phyloP scores from a whole-genome alignment of 2,797 vertebrate genomes.

The Pyrocephalus nanus region DNA sequence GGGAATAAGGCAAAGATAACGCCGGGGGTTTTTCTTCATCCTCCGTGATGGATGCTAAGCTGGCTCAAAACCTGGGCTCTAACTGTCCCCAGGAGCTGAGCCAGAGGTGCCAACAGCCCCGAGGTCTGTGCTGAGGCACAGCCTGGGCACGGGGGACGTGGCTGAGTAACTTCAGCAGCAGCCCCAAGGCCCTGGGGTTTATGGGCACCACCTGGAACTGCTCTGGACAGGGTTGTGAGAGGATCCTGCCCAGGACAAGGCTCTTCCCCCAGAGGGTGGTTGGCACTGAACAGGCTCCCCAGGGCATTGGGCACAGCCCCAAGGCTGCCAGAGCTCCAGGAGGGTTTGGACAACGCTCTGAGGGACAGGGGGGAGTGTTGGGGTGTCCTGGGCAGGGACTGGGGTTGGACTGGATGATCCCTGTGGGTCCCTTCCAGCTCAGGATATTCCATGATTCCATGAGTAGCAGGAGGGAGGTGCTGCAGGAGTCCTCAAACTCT shows the following conservation, averaged over 20 bases:
- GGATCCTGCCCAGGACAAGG: background rate
- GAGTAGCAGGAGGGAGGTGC: background rate
- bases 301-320: background rate
- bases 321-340: background rate
- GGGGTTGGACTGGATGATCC: background rate
- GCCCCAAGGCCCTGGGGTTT: background rate
- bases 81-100: background rate
- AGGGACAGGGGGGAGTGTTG: background rate
- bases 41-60: background rate
- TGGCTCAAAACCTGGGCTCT: background rate
- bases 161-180: accelerated
- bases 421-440: background rate
- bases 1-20: background rate
- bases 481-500: accelerated
- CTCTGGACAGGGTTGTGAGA: accelerated
- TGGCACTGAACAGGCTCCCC: background rate
- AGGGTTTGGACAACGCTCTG: background rate
- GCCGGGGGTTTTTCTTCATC: background rate
- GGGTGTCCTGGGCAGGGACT: background rate
- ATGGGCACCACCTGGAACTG: accelerated
- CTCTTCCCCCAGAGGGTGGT: background rate
- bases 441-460: accelerated
- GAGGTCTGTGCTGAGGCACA: accelerated
- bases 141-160: accelerated
- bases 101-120: accelerated